Evolutionary conservation across 2,797 vertebrate genomes (phyloP), one percentile per base, ranked within the genome.

Genomic region (Eulemur albifrons): DNA sequence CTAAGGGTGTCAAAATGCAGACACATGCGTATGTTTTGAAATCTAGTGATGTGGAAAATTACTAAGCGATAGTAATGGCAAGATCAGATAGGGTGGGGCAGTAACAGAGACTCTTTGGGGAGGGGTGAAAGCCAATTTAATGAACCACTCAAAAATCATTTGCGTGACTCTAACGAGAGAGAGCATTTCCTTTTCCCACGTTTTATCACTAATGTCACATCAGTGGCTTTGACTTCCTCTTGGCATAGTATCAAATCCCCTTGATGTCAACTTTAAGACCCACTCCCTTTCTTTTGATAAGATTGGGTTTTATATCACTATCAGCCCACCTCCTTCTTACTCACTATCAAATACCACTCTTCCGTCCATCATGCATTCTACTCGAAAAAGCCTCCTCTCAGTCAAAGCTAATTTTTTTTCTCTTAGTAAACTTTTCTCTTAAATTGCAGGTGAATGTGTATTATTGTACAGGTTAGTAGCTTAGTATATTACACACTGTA

Each of bases 251-350:
- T 43, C 88, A 84, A 95, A 93, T 45, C 17, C 80, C 81, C 95
- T 84, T 90, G 93, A 94, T 92, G 97, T 96, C 87, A 85, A 85
- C 90, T 88, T 92, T 48, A 75, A 82, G 96, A n/a, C 77, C 96
- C 23, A 95, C 96, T 93, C 96, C 97, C 92, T 96, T 81, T 50
- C 95, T 81, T 75, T 27, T 88, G 97, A 97, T 97, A 97, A 98
- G 96, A 98, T 98, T 97, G 94, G 15, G 50, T 67, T 80, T 23
- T n/a, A 40, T 35, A 21, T 54, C 45, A 35, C 69, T 70, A 17
- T 69, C 52, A 72, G 45, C 3, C 84, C 82, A 89, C 77, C 38
- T 95, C 84, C 45, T 73, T 94, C 90, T 88, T 63, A 59, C 90
- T 97, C 83, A 79, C 50, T 92, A 69, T 69, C n/a, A 69, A 52